Evolutionary conservation across 2,113 vertebrate genomes (phyloP).

Genomic region (Solea senegalensis): DNA sequence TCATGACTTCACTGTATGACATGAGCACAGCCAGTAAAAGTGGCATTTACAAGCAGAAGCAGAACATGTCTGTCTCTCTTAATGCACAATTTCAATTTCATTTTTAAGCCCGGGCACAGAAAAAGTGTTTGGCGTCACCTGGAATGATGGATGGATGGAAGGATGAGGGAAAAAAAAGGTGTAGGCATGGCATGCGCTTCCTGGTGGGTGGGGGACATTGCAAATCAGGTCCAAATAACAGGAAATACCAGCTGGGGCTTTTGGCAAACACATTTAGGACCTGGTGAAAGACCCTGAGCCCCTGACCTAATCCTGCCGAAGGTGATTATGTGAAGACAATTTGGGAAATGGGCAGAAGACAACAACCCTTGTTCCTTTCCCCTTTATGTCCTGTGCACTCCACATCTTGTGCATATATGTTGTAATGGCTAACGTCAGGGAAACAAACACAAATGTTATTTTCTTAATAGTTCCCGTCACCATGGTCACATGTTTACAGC

Average conservation of each 20-base stretch:
- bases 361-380: constrained; percentile 32
- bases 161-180: constrained; percentile 41
- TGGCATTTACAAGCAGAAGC: background rate
- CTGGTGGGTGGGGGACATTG: constrained; percentile 44
- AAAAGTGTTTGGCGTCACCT: constrained; percentile 31
- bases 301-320: constrained; percentile 70
- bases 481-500: constrained; percentile 1
- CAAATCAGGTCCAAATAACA: constrained; percentile 70
- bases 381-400: constrained; percentile 11
- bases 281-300: constrained; percentile 66
- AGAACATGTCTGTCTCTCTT: background rate
- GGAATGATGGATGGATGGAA: constrained; percentile 41
- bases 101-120: constrained; percentile 30
- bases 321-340: constrained; percentile 69
- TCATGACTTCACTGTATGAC: constrained; percentile 11
- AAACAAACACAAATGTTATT: background rate
- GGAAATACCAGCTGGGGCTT: constrained; percentile 69
- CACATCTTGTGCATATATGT: background rate
- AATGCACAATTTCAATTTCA: constrained; percentile 10
- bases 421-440: constrained; percentile 11
- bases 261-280: constrained; percentile 76
- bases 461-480: background rate
- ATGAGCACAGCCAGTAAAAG: constrained; percentile 11
- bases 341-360: constrained; percentile 46
- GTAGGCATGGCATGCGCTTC: constrained; percentile 36